These are phyloP conservation scores for Hedychridium roseum DNA, from an alignment of 2,888 invertebrate species.

Conservation along the genomic window DNA sequence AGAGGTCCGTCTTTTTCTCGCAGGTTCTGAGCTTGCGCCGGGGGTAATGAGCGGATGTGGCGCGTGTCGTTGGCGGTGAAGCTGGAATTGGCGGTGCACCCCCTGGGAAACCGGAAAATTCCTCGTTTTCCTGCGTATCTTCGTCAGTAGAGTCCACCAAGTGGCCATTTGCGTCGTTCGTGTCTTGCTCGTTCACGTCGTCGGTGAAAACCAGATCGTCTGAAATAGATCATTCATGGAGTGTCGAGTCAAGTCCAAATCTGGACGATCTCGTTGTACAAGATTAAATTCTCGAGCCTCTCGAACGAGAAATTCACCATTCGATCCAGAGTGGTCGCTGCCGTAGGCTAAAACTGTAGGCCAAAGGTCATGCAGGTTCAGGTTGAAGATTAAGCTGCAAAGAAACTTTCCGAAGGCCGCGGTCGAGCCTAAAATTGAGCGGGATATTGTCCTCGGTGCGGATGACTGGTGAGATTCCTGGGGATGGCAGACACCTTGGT, in stretches of 20 bases:
- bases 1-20: conserved; percentile 87
- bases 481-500: conserved; percentile 83
- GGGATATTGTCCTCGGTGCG: conserved; percentile 54
- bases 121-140: conserved; percentile 57
- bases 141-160: conserved; percentile 65
- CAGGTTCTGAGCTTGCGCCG: conserved; percentile 72
- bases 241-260: too few relatives aligned
- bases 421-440: conserved; percentile 44
- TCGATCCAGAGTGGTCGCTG: too few relatives aligned
- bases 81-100: conserved; percentile 44
- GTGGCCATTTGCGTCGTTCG: too few relatives aligned
- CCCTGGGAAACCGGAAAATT: conserved; percentile 60
- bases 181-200: conserved; percentile 47
- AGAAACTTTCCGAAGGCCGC: conserved; percentile 42
- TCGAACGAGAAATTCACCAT: conserved; percentile 20
- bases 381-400: conserved; percentile 47
- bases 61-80: conserved; percentile 60
- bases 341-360: conserved; percentile 47
- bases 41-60: conserved; percentile 66
- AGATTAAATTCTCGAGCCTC: neutral
- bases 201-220: conserved; percentile 47
- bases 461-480: conserved; percentile 59
- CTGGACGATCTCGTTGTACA: neutral
- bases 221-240: conserved; percentile 30
- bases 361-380: conserved; percentile 57